Evolutionary conservation across 2,888 invertebrate genomes (phyloP).

Genomic region (Lepidocyrtoides sp.): DNA sequence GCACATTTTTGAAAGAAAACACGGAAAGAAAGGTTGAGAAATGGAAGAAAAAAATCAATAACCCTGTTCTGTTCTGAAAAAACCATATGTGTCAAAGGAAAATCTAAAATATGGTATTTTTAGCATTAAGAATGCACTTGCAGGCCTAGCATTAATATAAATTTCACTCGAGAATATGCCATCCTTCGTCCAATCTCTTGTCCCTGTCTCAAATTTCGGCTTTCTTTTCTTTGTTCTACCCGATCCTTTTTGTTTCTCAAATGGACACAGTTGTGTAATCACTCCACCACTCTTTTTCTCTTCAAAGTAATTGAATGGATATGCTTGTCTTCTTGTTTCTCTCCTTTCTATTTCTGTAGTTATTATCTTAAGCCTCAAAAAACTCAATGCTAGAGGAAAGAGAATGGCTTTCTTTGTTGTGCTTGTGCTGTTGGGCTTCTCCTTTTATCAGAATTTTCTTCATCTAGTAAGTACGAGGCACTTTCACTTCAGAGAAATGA

Average conservation of each 20-base stretch:
- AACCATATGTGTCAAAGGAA: slow-evolving; percentile 15
- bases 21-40: neutral
- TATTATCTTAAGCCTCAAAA: slow-evolving; percentile 12
- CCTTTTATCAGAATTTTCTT: neutral
- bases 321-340: slow-evolving; percentile 7
- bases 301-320: slow-evolving; percentile 24
- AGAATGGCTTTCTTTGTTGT: slow-evolving; percentile 32
- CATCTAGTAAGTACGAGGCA: neutral
- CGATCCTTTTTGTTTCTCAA: slow-evolving; percentile 14
- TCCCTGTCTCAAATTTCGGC: neutral
- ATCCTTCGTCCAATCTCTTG: neutral
- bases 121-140: neutral
- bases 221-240: neutral
- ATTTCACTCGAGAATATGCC: neutral
- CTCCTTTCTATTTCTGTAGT: neutral
- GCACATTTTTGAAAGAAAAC: neutral
- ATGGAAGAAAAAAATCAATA: neutral
- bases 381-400: slow-evolving; percentile 36
- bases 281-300: neutral
- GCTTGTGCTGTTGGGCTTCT: neutral
- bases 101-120: neutral
- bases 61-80: neutral
- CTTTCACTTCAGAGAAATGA: slow-evolving; percentile 9
- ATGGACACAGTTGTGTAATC: slow-evolving; percentile 43
- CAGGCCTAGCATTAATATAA: neutral